Percentiles rank a stretch among this genome's conserved stretches.
Conservation (phyloP, 2,113 vertebrate genomes). For the Psettodes erumei region DNA sequence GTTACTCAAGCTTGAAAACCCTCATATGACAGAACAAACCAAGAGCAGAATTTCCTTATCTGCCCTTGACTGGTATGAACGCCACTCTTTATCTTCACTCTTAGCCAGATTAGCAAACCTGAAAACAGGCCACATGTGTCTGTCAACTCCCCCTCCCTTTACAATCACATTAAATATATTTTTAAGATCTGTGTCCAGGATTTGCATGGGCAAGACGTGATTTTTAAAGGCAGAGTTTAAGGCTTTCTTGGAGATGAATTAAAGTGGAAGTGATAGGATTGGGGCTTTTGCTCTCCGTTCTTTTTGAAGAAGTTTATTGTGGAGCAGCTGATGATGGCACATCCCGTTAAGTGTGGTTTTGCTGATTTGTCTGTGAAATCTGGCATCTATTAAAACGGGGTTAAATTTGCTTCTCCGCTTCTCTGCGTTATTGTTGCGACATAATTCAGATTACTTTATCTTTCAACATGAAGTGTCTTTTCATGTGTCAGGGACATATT, state of each 20-base stretch:
- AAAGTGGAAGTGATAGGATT: background rate
- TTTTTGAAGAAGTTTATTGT: background rate
- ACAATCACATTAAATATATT: conserved; percentile 1
- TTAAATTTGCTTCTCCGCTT: background rate
- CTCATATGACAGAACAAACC: background rate
- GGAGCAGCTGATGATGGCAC: background rate
- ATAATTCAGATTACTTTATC: background rate
- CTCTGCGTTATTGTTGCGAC: background rate
- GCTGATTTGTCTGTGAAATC: background rate
- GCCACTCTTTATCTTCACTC: no score
- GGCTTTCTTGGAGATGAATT: background rate
- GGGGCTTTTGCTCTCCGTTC: background rate
- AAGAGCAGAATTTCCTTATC: background rate
- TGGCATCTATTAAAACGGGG: background rate
- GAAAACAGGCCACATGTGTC: background rate
- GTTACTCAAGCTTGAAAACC: background rate
- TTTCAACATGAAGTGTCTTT: no score
- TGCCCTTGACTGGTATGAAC: background rate
- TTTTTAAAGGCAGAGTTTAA: background rate
- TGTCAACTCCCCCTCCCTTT: no score
- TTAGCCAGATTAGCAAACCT: background rate
- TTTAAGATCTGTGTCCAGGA: background rate
- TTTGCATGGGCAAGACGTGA: background rate
- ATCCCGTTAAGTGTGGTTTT: background rate
- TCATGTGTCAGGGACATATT: background rate